Evolutionary conservation across 2,113 vertebrate species (phyloP).

Genomic region (Sebastes schlegelii): DNA sequence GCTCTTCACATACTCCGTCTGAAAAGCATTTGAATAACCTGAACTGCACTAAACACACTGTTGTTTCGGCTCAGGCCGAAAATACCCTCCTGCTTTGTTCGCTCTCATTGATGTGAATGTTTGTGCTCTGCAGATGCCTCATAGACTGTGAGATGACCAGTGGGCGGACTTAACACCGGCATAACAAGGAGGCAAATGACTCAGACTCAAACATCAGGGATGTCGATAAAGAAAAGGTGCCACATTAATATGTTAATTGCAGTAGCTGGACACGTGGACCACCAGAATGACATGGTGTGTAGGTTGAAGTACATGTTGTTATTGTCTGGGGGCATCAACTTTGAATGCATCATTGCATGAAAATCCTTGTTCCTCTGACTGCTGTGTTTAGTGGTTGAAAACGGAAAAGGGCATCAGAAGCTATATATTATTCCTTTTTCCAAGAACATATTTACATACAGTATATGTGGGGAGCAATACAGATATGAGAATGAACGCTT

Average conservation of each 20-base stretch:
- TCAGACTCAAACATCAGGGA: constrained; percentile 67
- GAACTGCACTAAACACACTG: constrained; percentile 25
- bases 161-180: constrained; percentile 56
- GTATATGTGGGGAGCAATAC: neutral
- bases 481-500: neutral
- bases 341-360: neutral
- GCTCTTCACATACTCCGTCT: neutral
- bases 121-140: constrained; percentile 62
- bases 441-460: neutral
- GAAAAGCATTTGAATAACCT: constrained; percentile 29
- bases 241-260: constrained; percentile 52
- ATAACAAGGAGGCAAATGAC: constrained; percentile 71
- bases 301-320: constrained; percentile 22
- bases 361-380: constrained; percentile 3
- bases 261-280: constrained; percentile 14
- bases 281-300: neutral
- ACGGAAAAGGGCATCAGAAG: neutral
- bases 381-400: neutral
- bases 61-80: constrained; percentile 27
- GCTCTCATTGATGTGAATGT: constrained; percentile 57
- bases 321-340: constrained; percentile 11
- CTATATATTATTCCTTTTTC: neutral
- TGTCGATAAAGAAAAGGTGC: constrained; percentile 27
- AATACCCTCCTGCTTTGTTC: constrained; percentile 34
- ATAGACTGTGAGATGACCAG: constrained; percentile 64